Conservation (phyloP, 2,888 invertebrate genomes). For the Hyppa rectilinea region DNA sequence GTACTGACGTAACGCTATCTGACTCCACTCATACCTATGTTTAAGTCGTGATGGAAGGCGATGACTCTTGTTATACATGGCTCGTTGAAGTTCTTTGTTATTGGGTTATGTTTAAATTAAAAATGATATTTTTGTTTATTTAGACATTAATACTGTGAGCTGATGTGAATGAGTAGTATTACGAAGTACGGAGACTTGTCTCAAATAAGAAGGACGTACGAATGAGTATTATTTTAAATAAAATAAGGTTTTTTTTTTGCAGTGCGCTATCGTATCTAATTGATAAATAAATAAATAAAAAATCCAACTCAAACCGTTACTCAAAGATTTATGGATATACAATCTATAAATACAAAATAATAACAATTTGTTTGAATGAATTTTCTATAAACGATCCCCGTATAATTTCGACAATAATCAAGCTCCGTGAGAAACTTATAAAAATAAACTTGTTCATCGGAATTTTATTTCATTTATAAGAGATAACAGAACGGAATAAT, state of each 20-base stretch:
- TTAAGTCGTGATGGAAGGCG: constrained; percentile 42
- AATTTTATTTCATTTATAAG: constrained; percentile 59
- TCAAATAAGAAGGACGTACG: not conserved
- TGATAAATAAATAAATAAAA: not conserved
- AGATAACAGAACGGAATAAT: constrained; percentile 63
- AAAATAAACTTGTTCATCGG: constrained; percentile 60
- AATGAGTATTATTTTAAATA: too few species aligned
- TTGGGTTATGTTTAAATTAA: not conserved
- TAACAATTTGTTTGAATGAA: constrained; percentile 52
- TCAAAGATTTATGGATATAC: constrained; percentile 1
- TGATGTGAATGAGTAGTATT: not conserved
- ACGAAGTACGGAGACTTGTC: not conserved
- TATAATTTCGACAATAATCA: constrained; percentile 50
- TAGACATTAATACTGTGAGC: not conserved
- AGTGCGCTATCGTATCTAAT: not conserved
- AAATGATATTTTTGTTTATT: not conserved
- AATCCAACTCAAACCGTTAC: not conserved
- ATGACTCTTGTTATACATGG: constrained; percentile 21
- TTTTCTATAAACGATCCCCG: constrained; percentile 51
- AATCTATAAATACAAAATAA: constrained; percentile 33
- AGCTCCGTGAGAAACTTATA: constrained; percentile 61
- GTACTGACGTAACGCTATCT: constrained; percentile 44
- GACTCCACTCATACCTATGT: constrained; percentile 47
- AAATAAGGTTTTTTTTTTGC: too few species aligned
- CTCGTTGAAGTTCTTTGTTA: not conserved